phyloP scores from a whole-genome alignment of 2,797 vertebrate species.

The Pipistrellus nathusii region DNA sequence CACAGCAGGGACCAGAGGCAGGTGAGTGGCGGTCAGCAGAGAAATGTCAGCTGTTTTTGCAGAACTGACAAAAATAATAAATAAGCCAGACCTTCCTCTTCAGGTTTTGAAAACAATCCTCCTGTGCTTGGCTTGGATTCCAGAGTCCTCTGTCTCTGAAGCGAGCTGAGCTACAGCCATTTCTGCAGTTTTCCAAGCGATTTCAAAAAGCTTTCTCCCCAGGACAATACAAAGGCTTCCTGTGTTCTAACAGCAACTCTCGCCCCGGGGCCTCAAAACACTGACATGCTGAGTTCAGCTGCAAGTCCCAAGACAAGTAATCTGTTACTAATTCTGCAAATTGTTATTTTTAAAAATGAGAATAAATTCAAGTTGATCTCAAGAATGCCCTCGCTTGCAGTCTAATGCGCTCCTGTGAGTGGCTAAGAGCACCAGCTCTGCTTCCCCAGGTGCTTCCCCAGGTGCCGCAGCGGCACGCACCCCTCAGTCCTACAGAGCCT shows the following conservation, averaged over 20 bases:
- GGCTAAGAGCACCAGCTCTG: background rate
- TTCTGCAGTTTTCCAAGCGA: background rate
- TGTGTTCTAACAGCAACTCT: background rate
- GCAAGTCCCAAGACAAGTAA: background rate
- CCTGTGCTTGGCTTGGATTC: accelerated
- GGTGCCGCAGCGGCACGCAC: accelerated
- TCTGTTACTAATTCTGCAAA: constrained; percentile 4
- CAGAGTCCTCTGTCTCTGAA: background rate
- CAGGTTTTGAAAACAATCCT: background rate
- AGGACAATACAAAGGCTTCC: constrained; percentile 19
- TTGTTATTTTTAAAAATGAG: background rate
- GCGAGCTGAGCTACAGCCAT: background rate
- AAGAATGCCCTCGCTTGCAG: background rate
- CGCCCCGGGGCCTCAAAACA: background rate
- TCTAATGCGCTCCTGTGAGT: accelerated
- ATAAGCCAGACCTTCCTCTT: background rate
- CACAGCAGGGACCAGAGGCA: background rate
- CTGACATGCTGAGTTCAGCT: background rate
- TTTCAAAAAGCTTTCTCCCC: background rate
- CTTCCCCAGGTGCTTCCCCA: no score
- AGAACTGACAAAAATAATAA: background rate
- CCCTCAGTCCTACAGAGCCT: accelerated
- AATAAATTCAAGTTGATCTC: background rate
- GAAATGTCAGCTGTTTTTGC: background rate
- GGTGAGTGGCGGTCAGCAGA: background rate